phyloP scores from a whole-genome alignment of 37 sponge, comb jelly and placozoan species.

The Beroe forskalii region DNA sequence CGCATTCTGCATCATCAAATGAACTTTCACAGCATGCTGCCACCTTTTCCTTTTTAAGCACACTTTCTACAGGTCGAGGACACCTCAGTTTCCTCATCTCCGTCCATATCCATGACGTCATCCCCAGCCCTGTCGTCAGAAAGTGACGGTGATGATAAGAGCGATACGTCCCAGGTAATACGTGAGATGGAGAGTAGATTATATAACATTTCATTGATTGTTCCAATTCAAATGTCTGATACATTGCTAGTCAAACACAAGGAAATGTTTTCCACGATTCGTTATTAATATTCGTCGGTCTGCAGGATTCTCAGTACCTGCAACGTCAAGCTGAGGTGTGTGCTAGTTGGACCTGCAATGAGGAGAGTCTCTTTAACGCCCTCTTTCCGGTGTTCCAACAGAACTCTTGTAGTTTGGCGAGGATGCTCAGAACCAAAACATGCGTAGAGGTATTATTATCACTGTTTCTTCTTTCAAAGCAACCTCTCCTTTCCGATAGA shows the following conservation, averaged over 20 bases:
- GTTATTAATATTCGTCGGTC: too few relatives aligned
- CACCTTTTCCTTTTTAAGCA: too few relatives aligned
- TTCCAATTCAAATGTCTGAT: too few relatives aligned
- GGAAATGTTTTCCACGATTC: too few relatives aligned
- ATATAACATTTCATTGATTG: too few relatives aligned
- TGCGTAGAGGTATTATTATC: neutral
- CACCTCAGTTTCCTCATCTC: neutral
- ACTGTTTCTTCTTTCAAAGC: too few relatives aligned
- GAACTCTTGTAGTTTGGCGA: neutral
- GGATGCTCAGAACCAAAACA: neutral
- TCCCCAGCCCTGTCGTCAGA: neutral
- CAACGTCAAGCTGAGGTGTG: neutral
- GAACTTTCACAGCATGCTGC: too few relatives aligned
- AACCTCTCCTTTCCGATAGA: too few relatives aligned
- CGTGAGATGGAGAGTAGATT: too few relatives aligned
- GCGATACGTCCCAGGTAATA: neutral
- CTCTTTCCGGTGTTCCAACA: slow-evolving; percentile 20
- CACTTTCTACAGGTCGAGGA: neutral
- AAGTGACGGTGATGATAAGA: neutral
- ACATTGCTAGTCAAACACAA: too few relatives aligned
- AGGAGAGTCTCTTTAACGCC: neutral
- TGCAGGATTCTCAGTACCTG: neutral
- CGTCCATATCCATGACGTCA: neutral
- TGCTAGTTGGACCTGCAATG: neutral
- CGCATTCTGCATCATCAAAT: too few relatives aligned